phyloP scores from a whole-genome alignment of 2,113 vertebrate genomes.

The Probosciger aterrimus region DNA sequence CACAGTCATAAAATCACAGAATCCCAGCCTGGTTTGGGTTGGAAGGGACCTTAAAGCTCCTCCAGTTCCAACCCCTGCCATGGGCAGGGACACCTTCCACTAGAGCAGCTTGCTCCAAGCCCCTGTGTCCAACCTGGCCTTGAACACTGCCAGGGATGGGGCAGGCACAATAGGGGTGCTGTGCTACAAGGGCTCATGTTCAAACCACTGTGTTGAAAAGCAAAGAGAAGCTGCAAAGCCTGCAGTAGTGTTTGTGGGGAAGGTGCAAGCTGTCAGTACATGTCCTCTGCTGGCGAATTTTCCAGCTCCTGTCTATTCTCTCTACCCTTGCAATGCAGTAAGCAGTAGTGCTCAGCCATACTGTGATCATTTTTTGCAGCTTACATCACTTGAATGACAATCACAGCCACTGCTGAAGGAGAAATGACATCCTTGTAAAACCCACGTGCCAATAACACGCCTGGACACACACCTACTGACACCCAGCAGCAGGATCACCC shows the following conservation, averaged over 20 bases:
- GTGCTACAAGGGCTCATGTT: background rate
- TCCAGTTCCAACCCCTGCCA: background rate
- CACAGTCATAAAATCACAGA: background rate
- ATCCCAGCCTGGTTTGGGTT: background rate
- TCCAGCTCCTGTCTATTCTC: background rate
- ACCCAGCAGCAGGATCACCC: background rate
- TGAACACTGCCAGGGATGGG: background rate
- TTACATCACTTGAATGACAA: background rate
- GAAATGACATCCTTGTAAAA: background rate
- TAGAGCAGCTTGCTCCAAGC: background rate
- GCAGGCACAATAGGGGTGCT: background rate
- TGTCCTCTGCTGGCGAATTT: background rate
- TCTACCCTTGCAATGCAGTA: background rate
- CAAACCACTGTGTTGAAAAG: background rate
- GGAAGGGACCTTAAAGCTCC: background rate
- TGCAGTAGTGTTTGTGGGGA: background rate
- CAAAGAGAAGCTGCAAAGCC: background rate
- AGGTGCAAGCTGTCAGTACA: background rate
- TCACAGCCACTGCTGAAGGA: background rate
- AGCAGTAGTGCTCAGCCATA: background rate
- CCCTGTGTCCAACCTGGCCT: background rate
- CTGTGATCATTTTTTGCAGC: background rate
- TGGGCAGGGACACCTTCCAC: background rate
- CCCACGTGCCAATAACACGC: rapidly evolving
- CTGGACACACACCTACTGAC: background rate